Conservation (phyloP, 2,888 invertebrate genomes). For the Encarsia formosa region DNA sequence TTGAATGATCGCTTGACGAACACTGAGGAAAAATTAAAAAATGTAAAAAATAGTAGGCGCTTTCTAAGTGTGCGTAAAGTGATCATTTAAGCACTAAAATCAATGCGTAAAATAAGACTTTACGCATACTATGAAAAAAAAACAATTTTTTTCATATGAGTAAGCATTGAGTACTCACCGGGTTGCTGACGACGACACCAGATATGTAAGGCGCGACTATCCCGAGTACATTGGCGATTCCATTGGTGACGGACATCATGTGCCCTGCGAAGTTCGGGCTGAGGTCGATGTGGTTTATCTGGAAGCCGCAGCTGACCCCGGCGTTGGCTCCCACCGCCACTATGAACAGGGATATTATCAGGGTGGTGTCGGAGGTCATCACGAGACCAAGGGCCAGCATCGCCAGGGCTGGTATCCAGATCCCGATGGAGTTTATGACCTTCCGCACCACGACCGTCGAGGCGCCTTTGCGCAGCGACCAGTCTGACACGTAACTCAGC, state of each 20-base stretch:
- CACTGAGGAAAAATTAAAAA: too few relatives aligned
- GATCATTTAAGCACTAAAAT: too few relatives aligned
- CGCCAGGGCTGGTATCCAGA: conserved; percentile 53
- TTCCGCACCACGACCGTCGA: conserved; percentile 43
- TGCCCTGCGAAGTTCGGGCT: conserved; percentile 54
- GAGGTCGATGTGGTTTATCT: conserved; percentile 54
- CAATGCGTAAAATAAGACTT: too few relatives aligned
- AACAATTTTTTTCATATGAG: not conserved
- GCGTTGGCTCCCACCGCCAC: conserved; percentile 45
- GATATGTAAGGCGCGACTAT: conserved; percentile 50
- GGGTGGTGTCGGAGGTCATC: conserved; percentile 23
- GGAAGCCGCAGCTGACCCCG: conserved; percentile 46
- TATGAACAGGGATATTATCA: conserved; percentile 36
- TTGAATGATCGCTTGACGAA: too few relatives aligned
- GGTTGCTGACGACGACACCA: conserved; percentile 42
- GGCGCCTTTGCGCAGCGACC: conserved; percentile 39
- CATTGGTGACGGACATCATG: conserved; percentile 54
- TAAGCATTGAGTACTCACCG: conserved; percentile 35
- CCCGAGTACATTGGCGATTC: conserved; percentile 49
- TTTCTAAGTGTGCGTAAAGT: too few relatives aligned
- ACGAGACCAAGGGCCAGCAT: conserved; percentile 45
- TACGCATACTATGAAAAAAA: too few relatives aligned
- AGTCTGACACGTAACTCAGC: conserved; percentile 54
- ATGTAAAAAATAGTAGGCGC: too few relatives aligned
- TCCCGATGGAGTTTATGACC: conserved; percentile 55